Evolutionary conservation across 2,113 vertebrate species (phyloP), one percentile per base, ranked within the genome.

Genomic region (Cyanoliseus patagonus): DNA sequence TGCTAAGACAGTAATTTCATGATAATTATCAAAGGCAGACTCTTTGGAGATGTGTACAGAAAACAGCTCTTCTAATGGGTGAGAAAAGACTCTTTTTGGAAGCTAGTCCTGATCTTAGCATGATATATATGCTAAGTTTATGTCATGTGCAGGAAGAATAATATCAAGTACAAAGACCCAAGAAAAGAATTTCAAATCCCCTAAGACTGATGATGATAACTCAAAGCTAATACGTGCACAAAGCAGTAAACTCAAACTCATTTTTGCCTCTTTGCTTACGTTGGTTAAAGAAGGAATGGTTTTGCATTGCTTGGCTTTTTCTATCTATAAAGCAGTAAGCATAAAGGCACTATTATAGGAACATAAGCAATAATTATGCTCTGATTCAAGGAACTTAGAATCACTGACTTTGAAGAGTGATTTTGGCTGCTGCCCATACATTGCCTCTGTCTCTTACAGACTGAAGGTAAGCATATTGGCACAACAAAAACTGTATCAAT

Each of bases 1-100:
- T n/a, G n/a, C n/a, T n/a, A n/a, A n/a, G n/a, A n/a, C n/a, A n/a
- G 83, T 96, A 94, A 96, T 96, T 96, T 83, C 81, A 86, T 79
- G 66, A 53, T 87, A 87, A 95, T 95, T 96, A 93, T 49, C 81
- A 76, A 92, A 96, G 88, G 69, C 92, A 96, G 96, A 67, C 88
- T 89, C 80, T 76, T 96, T 88, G 91, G 77, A 76, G 83, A 57
- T 90, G 88, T 91, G 90, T 67, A 31, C 35, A 73, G 90, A 81
- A 92, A 90, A 70, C 44, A 68, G 73, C 55, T 53, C 75, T 86
- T 88, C 72, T 28, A 41, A 88, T 19, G 72, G 41, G 86, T 63
- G n/a, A 84, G 62, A 47, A 88, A 90, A 81, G 44, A 41, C 17
- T 13, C 17, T 62, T 88, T 90, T 76, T 63, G 28, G 72, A 86